Conservation (phyloP, 2,113 vertebrate genomes). For the Chionis minor region DNA sequence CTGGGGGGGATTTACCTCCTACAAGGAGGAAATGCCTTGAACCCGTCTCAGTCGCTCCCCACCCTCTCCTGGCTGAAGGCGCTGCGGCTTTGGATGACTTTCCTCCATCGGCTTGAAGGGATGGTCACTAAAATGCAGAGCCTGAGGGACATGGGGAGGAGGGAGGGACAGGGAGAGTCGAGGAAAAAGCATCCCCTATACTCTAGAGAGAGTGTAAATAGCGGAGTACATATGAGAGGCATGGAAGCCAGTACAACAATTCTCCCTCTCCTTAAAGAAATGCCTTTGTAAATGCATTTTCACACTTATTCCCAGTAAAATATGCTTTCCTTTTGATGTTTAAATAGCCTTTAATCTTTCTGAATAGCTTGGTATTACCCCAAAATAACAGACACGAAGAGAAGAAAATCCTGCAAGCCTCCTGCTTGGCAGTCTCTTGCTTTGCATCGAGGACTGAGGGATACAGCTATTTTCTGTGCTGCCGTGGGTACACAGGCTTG, state of each 20-base stretch:
- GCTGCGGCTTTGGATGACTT: background rate
- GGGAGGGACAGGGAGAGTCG: background rate
- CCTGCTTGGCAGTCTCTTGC: background rate
- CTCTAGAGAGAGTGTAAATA: too few relatives aligned
- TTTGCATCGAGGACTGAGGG: background rate
- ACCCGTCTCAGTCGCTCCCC: background rate
- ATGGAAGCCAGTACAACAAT: background rate
- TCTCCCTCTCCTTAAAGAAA: background rate
- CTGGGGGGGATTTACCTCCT: background rate
- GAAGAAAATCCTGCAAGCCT: background rate
- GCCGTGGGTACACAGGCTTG: background rate
- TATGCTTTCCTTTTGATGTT: background rate
- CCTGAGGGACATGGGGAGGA: background rate
- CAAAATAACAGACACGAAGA: background rate
- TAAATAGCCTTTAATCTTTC: background rate
- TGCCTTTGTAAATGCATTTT: background rate
- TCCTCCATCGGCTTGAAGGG: background rate
- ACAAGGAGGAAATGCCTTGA: background rate
- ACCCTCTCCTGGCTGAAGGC: background rate
- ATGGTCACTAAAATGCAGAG: background rate
- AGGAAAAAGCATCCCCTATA: background rate
- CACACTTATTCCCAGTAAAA: background rate
- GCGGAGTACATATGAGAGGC: background rate
- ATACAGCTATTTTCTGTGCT: background rate
- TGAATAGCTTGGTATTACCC: background rate